phyloP scores from a whole-genome alignment of 30 jellyfish, hydroid and myxozoan genomes.

The Pseudorhiza aurosa region DNA sequence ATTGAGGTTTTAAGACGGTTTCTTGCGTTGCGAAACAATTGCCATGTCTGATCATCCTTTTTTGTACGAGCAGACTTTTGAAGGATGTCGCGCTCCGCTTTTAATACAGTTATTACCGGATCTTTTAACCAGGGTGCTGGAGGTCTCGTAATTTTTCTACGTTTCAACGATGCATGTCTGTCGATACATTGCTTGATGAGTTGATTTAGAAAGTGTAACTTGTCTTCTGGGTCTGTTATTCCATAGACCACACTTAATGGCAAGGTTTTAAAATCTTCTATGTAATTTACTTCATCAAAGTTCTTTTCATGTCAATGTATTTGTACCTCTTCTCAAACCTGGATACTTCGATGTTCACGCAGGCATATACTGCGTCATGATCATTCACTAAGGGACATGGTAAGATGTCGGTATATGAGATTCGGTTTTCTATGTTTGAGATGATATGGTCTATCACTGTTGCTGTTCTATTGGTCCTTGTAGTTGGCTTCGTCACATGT shows the following conservation, averaged over 20 bases:
- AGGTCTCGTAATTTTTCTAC: constrained; percentile 64
- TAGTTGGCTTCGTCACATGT: constrained; percentile 48
- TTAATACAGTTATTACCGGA: constrained; percentile 17
- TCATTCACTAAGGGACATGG: too few species aligned
- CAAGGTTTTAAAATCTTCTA: too few species aligned
- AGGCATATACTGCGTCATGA: too few species aligned
- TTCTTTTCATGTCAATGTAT: constrained; percentile 15
- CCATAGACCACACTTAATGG: too few species aligned
- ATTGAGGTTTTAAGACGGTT: constrained; percentile 36
- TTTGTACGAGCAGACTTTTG: constrained; percentile 19
- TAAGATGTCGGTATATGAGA: too few species aligned
- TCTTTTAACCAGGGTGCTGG: constrained; percentile 82
- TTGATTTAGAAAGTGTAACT: constrained; percentile 19
- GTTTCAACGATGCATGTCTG: constrained; percentile 8
- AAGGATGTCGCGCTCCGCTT: constrained; percentile 32
- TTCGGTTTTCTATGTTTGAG: too few species aligned
- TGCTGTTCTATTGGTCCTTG: constrained; percentile 50
- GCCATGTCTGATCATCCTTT: constrained; percentile 45
- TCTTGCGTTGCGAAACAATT: constrained; percentile 13
- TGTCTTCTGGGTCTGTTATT: too few species aligned
- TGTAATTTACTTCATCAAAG: constrained; percentile 20
- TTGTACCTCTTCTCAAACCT: not conserved
- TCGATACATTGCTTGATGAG: constrained; percentile 8
- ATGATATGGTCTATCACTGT: constrained; percentile 60
- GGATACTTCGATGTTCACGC: too few species aligned